phyloP scores from a whole-genome alignment of 2,113 vertebrate species.

The Taurulus bubalis region DNA sequence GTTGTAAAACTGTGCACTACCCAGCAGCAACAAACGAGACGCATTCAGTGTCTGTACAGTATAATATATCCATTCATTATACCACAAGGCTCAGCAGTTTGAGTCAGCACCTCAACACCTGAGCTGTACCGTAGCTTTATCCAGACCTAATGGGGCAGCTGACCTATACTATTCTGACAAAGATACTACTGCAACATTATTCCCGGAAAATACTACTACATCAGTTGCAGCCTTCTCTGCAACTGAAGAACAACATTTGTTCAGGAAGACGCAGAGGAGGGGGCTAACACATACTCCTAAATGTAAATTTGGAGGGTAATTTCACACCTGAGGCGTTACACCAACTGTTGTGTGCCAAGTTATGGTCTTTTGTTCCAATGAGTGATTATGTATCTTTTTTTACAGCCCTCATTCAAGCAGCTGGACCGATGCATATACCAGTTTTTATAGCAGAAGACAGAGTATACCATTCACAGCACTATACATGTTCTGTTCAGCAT shows the following conservation, averaged over 20 bases:
- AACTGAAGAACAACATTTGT: slow-evolving; percentile 35
- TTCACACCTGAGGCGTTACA: slow-evolving; percentile 77
- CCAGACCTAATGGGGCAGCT: slow-evolving; percentile 51
- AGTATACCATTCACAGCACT: slow-evolving; percentile 37
- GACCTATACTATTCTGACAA: slow-evolving; percentile 2
- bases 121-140: slow-evolving; percentile 33
- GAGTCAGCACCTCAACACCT: slow-evolving; percentile 43
- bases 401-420: slow-evolving; percentile 59
- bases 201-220: slow-evolving; percentile 12
- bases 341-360: slow-evolving; percentile 68
- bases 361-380: slow-evolving; percentile 64
- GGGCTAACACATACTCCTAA: slow-evolving; percentile 37
- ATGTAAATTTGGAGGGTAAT: slow-evolving; percentile 65
- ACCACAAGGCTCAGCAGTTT: slow-evolving; percentile 41
- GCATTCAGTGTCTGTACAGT: slow-evolving; percentile 51
- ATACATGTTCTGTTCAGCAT: slow-evolving; percentile 53
- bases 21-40: slow-evolving; percentile 58
- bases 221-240: slow-evolving; percentile 18
- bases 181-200: slow-evolving; percentile 21
- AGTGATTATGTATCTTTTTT: slow-evolving; percentile 62
- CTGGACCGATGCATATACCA: slow-evolving; percentile 40
- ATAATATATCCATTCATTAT: slow-evolving; percentile 57
- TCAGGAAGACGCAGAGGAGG: slow-evolving; percentile 23
- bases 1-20: slow-evolving; percentile 52
- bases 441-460: slow-evolving; percentile 52